Base-by-base conservation (phyloP, 2,113 vertebrate genomes). In the Rhineura floridana region DNA sequence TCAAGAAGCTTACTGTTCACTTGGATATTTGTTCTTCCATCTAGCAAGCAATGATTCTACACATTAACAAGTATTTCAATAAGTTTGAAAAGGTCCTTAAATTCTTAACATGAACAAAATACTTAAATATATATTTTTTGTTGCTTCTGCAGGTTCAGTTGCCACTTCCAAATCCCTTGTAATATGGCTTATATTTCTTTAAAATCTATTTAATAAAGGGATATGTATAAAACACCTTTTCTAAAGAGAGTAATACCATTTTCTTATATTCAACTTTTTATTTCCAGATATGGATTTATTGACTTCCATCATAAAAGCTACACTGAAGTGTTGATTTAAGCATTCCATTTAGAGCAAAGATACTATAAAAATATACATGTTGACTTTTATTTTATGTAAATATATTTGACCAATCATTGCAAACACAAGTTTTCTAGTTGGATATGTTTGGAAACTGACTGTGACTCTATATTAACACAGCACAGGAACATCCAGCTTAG, bases 121-220 rank as follows among this genome's bases (percentile, higher is more conserved):
- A n/a, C n/a, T n/a, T n/a, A n/a, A n/a, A n/a, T n/a, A n/a, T n/a
- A n/a, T 36, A 13, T 21, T 21, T 25, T 11, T 28, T 50, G 12
- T 1, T 9, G 28, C 39, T 89, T 87, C 0, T 50, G 89, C 44
- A 90, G 7, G 17, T 52, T 81, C 89, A 93, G 36, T 72, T 50
- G 3, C 7, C 89, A 87, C 59, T 67, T 79, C 59, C 13, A 62
- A 62, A n/a, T 33, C 11, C 12, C 65, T 90, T 88, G 42, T 59
- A 48, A 87, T 82, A 72, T 42, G 17, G 77, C 19, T 28, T 72
- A 33, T 55, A 7, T 84, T 92, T 87, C 17, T 85, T 67, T 92
- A 70, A 17, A 87, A 93, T 81, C 59, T 79, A 3, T n/a, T 88
- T 86, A 92, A 75, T 85, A 91, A 91, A 90, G 84, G 5, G 2